Percentiles rank a stretch among this genome's conserved stretches.
These are phyloP conservation scores for Otocyon megalotis DNA, from an alignment of 2,113 vertebrate species.

Conservation along the genomic window DNA sequence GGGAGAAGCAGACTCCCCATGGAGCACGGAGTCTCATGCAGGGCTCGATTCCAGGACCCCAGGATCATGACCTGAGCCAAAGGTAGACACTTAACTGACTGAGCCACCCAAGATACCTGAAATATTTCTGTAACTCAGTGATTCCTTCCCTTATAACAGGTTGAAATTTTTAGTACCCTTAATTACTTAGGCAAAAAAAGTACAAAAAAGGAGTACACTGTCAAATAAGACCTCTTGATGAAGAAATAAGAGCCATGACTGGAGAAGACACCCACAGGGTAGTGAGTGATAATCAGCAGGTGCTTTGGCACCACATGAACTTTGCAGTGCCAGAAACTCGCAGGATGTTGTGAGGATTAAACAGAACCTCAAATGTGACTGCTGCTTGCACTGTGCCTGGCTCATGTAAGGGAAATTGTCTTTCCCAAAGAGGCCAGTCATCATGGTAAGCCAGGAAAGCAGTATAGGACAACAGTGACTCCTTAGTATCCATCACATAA, in stretches of 20 bases:
- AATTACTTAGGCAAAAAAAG: not conserved
- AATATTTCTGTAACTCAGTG: not conserved
- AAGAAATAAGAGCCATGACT: not conserved
- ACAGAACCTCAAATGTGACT: not conserved
- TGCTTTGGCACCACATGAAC: not conserved
- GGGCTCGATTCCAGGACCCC: too few species aligned
- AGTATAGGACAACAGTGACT: not conserved
- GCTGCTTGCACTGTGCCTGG: not conserved
- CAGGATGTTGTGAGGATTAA: not conserved
- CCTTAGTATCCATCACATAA: not conserved
- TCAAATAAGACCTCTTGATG: not conserved
- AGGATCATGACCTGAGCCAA: too few species aligned
- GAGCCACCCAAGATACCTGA: conserved; percentile 33
- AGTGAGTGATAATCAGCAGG: not conserved
- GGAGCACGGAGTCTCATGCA: too few species aligned
- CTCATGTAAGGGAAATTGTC: not conserved
- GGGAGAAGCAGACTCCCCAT: too few species aligned
- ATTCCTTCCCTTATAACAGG: not conserved
- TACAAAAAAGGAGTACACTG: not conserved
- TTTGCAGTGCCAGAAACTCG: not conserved
- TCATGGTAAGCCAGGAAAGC: not conserved
- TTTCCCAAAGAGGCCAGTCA: not conserved
- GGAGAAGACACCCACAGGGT: not conserved
- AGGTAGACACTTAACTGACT: not conserved
- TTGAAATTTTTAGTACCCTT: conserved; percentile 19